Evolutionary conservation across 2,888 invertebrate genomes (phyloP).

Genomic region (Ferrisia virgata): DNA sequence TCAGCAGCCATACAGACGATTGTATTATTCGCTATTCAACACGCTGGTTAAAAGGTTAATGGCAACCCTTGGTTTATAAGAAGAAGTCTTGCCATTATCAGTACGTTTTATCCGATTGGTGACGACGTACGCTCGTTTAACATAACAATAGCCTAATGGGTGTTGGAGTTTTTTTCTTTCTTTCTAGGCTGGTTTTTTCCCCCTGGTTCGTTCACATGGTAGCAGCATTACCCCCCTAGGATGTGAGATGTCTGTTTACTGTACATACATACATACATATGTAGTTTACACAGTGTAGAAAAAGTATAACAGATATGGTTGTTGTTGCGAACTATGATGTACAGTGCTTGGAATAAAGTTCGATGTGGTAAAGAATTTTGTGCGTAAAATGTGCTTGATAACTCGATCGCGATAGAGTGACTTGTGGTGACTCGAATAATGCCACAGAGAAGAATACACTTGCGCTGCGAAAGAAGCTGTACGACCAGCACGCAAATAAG

Average conservation of each 20-base stretch:
- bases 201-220: background rate
- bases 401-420: no score
- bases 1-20: background rate
- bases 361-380: no score
- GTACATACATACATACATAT: no score
- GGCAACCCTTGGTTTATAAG: constrained; percentile 33
- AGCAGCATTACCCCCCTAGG: no score
- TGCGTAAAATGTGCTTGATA: no score
- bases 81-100: constrained; percentile 13
- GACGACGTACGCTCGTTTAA: constrained; percentile 15
- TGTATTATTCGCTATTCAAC: constrained; percentile 39
- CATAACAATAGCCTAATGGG: constrained; percentile 28
- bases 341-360: no score
- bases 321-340: no score
- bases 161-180: background rate
- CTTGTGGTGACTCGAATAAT: no score
- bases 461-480: background rate
- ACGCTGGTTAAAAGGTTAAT: constrained; percentile 35
- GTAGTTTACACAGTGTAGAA: no score
- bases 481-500: background rate
- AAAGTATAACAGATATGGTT: no score
- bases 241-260: background rate
- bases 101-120: constrained; percentile 8
- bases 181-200: background rate
- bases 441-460: background rate